phyloP scores from a whole-genome alignment of 2,888 invertebrate genomes.

The Aleiodes alternator region DNA sequence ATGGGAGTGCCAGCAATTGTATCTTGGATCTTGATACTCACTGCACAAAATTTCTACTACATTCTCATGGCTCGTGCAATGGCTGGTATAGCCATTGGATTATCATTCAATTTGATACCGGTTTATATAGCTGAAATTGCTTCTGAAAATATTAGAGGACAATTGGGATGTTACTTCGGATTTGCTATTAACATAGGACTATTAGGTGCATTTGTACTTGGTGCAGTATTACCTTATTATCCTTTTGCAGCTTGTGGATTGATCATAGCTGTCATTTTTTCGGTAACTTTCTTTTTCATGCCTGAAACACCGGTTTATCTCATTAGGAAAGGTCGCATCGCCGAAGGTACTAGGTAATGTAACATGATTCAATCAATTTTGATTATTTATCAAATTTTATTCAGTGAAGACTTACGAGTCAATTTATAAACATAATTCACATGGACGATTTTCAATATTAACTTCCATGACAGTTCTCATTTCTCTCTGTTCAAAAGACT shows the following conservation, averaged over 20 bases:
- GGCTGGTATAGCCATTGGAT: conserved; percentile 79
- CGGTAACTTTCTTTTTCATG: conserved; percentile 74
- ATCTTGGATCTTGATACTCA: conserved; percentile 79
- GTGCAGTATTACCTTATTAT: conserved; percentile 74
- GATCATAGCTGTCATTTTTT: conserved; percentile 72
- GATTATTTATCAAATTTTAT: too few species aligned
- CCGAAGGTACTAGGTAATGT: conserved; percentile 62
- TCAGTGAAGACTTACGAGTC: too few species aligned
- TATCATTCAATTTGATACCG: conserved; percentile 78
- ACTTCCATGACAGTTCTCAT: too few species aligned
- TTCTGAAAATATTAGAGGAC: conserved; percentile 77
- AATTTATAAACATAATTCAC: too few species aligned
- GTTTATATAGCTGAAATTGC: conserved; percentile 82
- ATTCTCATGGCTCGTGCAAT: conserved; percentile 78
- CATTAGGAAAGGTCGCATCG: conserved; percentile 67
- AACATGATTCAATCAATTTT: background rate
- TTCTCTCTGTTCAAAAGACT: too few species aligned
- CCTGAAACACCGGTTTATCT: conserved; percentile 79
- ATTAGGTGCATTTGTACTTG: conserved; percentile 73
- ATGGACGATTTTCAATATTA: too few species aligned
- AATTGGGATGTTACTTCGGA: conserved; percentile 77
- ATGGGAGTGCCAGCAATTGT: conserved; percentile 78
- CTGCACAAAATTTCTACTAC: conserved; percentile 74
- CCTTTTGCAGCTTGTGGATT: conserved; percentile 70
- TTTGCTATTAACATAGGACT: conserved; percentile 76